Percentiles rank a stretch among this genome's conserved stretches.
phyloP scores from a whole-genome alignment of 2,797 vertebrate genomes.

The Lepilemur septentrionalis region DNA sequence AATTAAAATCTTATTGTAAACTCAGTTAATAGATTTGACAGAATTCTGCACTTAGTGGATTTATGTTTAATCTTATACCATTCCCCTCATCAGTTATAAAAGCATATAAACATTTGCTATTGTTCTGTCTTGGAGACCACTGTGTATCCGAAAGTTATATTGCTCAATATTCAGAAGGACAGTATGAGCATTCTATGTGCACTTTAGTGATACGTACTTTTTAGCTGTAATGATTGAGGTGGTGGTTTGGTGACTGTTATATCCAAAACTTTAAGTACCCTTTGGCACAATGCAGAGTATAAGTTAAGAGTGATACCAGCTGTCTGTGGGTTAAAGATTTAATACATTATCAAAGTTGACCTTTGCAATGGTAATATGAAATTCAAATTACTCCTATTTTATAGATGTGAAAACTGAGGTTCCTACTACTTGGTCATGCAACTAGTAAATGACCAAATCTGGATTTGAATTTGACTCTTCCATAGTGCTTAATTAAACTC shows the following conservation, averaged over 20 bases:
- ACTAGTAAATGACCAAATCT: not conserved
- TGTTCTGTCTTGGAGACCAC: not conserved
- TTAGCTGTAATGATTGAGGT: not conserved
- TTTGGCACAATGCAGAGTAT: not conserved
- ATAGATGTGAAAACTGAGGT: not conserved
- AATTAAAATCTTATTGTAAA: not conserved
- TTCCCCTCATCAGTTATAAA: not conserved
- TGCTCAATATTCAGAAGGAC: not conserved
- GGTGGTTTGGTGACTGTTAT: not conserved
- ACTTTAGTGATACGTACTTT: not conserved
- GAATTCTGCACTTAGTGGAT: not conserved
- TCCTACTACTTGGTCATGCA: not conserved
- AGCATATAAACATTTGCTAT: not conserved
- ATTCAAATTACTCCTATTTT: not conserved
- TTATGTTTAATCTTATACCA: not conserved
- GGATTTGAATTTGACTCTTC: not conserved
- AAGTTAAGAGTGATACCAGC: not conserved
- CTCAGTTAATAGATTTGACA: not conserved
- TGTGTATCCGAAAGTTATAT: not conserved
- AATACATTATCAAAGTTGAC: not conserved
- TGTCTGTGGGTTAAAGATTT: not conserved
- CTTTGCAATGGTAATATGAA: not conserved
- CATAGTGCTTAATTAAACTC: not conserved
- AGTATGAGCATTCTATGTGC: not conserved
- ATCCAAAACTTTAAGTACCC: not conserved